These are phyloP conservation scores for Phthorimaea operculella DNA, from an alignment of 1,140 invertebrate species.

Conservation along the genomic window DNA sequence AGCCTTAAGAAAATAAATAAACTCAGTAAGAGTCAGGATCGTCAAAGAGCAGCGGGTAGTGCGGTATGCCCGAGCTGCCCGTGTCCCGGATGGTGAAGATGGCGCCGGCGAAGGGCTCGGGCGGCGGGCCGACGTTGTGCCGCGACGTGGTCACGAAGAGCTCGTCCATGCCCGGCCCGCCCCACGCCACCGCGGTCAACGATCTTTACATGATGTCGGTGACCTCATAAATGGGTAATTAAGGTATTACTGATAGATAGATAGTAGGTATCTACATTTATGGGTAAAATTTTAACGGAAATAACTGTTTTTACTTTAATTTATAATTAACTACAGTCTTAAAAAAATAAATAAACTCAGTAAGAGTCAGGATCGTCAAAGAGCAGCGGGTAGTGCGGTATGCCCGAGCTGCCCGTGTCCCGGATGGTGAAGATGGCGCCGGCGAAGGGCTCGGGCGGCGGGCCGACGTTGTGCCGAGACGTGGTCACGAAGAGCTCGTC, in stretches of 20 bases:
- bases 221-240: no score
- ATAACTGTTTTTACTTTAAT: no score
- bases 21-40: slow-evolving; percentile 20
- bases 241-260: no score
- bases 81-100: slow-evolving; percentile 44
- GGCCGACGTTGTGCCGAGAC: slow-evolving; percentile 17
- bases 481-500: slow-evolving; percentile 51
- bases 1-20: no score
- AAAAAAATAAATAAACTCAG: no score
- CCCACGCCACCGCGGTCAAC: slow-evolving; percentile 48
- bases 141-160: slow-evolving; percentile 48
- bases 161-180: slow-evolving; percentile 44
- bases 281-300: no score
- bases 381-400: slow-evolving; percentile 25
- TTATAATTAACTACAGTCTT: no score
- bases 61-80: slow-evolving; percentile 29
- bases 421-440: slow-evolving; percentile 49
- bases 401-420: slow-evolving; percentile 32
- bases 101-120: slow-evolving; percentile 33
- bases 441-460: slow-evolving; percentile 20
- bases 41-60: slow-evolving; percentile 31
- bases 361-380: slow-evolving; percentile 31
- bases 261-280: no score
- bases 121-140: slow-evolving; percentile 1
- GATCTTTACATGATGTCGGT: no score